Base-by-base conservation (phyloP, 2,113 vertebrate species). In the Salminus brasiliensis region DNA sequence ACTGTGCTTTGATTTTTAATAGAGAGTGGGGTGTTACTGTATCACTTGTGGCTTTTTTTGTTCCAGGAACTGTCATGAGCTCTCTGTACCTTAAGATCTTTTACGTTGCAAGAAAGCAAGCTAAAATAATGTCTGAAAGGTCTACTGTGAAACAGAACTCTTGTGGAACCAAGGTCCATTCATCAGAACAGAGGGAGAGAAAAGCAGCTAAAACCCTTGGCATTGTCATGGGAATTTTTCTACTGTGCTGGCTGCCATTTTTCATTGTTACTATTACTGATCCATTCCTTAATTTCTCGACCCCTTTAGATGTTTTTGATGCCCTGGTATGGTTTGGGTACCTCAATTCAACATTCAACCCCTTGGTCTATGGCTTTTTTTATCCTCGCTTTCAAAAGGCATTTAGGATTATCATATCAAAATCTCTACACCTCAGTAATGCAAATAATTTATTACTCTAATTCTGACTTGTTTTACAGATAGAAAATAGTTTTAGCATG, bases 191-290 rank as follows among this genome's bases (percentile, higher is more conserved):
- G 21, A 65, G 79, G 52, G 79, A 81, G 30, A 36, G 79, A 21
- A 81, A 81, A 62, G 79, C 79, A 23, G 72, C 79, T 6, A 81
- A 81, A 41, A 76, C 72, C 41, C 65, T 81, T 29, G 79, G 52
- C 12, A 70, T 81, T 25, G 65, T 81, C 0, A 75, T 81, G 79
- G 79, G 79, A 4, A 53, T 71, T 62, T 81, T 81, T 16, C 55
- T 59, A 13, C 2, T 81, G 3, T 81, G 73, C 57, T 81, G 79
- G 73, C 30, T 81, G 55, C 79, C 79, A 3, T 71, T 71, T 39
- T 81, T 71, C 39, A 41, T 67, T 0, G 34, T 25, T 9, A 81
- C 73, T 16, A 21, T 74, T 23, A 21, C 66, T 27, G 66, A 76
- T 5, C 80, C 80, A 27, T 71, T 71, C 15, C 12, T 76, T 8